A percentile compares a stretch with the other conserved stretches of the same genome.
phyloP scores from a whole-genome alignment of 2,797 vertebrate genomes.

The Rhincodon typus region DNA sequence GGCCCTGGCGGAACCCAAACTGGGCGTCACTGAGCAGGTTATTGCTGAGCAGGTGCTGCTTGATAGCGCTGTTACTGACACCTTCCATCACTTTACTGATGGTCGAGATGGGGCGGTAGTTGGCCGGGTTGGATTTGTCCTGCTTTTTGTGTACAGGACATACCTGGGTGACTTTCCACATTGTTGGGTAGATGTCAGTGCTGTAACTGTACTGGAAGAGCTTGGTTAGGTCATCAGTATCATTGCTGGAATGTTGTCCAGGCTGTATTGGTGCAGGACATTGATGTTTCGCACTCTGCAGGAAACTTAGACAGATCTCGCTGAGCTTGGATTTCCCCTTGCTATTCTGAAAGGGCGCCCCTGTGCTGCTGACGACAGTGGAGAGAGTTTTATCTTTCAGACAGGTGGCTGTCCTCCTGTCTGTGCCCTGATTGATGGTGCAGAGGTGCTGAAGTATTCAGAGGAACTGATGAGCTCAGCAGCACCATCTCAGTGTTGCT shows the following conservation, averaged over 20 bases:
- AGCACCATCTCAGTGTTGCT: background rate
- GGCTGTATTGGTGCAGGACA: background rate
- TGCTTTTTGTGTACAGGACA: background rate
- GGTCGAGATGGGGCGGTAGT: too few relatives aligned
- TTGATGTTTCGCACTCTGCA: background rate
- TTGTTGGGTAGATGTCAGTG: background rate
- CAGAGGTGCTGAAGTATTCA: background rate
- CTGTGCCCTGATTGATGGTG: background rate
- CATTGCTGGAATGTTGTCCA: background rate
- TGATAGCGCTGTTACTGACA: too few relatives aligned
- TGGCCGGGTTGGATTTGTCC: too few relatives aligned
- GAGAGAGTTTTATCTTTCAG: background rate
- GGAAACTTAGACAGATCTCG: background rate
- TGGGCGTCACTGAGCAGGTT: too few relatives aligned
- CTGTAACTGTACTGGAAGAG: background rate
- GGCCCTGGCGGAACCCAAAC: too few relatives aligned
- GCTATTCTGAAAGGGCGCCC: conserved; percentile 15
- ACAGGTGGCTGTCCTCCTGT: background rate
- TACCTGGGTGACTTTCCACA: background rate
- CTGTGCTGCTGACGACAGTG: background rate
- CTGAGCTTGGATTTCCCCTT: background rate
- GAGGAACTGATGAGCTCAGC: background rate
- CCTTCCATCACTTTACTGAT: too few relatives aligned
- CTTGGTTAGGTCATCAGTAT: background rate
- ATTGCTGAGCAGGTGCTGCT: too few relatives aligned